Evolutionary conservation across 2,113 vertebrate genomes (phyloP), one percentile per base, ranked within the genome.

Genomic region (Anser brachyrhynchus): DNA sequence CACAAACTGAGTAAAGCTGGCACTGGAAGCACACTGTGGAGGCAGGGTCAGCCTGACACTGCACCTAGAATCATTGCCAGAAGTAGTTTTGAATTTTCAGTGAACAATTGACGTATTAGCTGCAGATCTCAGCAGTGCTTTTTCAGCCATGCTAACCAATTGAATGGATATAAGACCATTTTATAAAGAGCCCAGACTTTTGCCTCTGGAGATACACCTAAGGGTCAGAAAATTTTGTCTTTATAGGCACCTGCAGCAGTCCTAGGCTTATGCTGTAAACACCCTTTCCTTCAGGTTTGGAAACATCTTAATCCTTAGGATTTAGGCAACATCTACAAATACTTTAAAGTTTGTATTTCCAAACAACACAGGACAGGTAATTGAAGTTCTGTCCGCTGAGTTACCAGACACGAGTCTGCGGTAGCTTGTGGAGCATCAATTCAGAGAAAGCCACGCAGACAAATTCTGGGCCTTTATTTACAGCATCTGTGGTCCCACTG

Each of bases 401-500:
- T 90, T 25, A 39, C 12, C 37, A 37, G 26, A 29, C 52, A 39
- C 29, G 28, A 70, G 3, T 49, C 62, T 55, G 26, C 0, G 0
- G 65, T 1, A 55, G 11, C 31, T 39, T 6, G 8, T 5, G 21
- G 35, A 80, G 21, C 7, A 81, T 43, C 43, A 55, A 33, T 55
- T 65, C 49, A 44, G 54, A 65, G 21, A 61, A 86, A 59, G 14
- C 35, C 59, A 37, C 23, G 3, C 25, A 37, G 59, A 62, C 59
- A 62, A 17, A 26, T 37, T 25, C 59, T 62, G 14, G 4, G 49
- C 41, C 9, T 41, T 21, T 71, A 62, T 49, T 75, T 58, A 79
- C 59, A 84, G 20, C 31, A 33, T 7, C 64, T 4, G 2, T 21
- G 41, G 35, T 37, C 49, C 43, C 39, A 81, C n/a, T 3, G 2